Percentiles rank a stretch among this genome's conserved stretches.
Evolutionary conservation across 1,140 invertebrate species (phyloP).

Genomic region (Zaprionus taronus): DNA sequence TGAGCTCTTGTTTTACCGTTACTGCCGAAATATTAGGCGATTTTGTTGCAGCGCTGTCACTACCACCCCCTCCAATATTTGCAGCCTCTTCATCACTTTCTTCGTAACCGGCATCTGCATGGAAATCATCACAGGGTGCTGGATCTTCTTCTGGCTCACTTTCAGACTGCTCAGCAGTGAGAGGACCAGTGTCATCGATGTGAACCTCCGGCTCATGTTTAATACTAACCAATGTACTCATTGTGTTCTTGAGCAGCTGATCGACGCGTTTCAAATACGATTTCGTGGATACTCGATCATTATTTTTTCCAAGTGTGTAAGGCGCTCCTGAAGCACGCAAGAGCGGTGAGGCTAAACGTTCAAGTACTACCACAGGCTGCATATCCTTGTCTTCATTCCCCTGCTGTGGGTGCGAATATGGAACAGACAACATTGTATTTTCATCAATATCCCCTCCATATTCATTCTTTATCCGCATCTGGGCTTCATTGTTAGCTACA

Average conservation of each 20-base stretch:
- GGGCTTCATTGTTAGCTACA: conserved; percentile 48
- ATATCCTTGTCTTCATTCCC: conserved; percentile 52
- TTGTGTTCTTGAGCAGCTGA: conserved; percentile 73
- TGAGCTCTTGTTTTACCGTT: conserved; percentile 50
- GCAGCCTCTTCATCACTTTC: conserved; percentile 57
- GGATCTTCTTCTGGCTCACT: conserved; percentile 34
- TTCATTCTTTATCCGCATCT: conserved; percentile 74
- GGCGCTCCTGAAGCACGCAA: conserved; percentile 25
- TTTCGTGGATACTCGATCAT: conserved; percentile 69
- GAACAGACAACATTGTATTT: conserved; percentile 16
- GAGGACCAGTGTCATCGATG: conserved; percentile 55
- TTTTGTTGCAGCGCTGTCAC: not conserved
- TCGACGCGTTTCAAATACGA: conserved; percentile 78
- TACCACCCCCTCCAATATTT: not conserved
- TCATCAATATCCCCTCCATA: conserved; percentile 63
- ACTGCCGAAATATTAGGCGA: conserved; percentile 2
- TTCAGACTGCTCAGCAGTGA: conserved; percentile 23
- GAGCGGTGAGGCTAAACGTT: conserved; percentile 64
- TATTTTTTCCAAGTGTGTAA: conserved; percentile 36
- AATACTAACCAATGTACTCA: conserved; percentile 77
- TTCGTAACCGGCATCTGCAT: conserved; percentile 30
- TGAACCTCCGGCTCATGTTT: conserved; percentile 81
- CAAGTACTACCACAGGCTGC: conserved; percentile 71
- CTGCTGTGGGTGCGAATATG: conserved; percentile 29
- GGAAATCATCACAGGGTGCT: conserved; percentile 47